phyloP scores from a whole-genome alignment of 2,113 vertebrate species.

The Forbesichthys papilliferus region DNA sequence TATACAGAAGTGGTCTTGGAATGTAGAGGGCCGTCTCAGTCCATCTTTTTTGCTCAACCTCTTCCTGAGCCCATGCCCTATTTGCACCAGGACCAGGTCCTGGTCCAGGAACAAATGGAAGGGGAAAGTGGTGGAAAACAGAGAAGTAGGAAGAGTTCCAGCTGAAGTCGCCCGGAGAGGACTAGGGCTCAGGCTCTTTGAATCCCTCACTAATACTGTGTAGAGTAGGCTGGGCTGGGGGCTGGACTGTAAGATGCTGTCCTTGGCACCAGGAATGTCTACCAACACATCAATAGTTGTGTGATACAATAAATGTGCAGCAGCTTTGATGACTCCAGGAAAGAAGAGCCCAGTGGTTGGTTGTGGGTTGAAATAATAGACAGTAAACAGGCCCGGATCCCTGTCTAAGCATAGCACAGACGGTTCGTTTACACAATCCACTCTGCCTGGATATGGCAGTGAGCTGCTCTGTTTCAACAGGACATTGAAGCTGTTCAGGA shows the following conservation, averaged over 20 bases:
- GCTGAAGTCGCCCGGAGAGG: slow-evolving; percentile 88
- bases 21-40: slow-evolving; percentile 79
- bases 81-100: slow-evolving; percentile 89
- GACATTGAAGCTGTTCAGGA: slow-evolving; percentile 96
- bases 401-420: slow-evolving; percentile 96
- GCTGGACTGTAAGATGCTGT: slow-evolving; percentile 84
- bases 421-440: slow-evolving; percentile 80
- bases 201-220: slow-evolving; percentile 84
- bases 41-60: slow-evolving; percentile 85
- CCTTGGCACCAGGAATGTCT: slow-evolving; percentile 78
- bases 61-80: slow-evolving; percentile 90
- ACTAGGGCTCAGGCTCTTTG: slow-evolving; percentile 83
- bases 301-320: slow-evolving; percentile 86
- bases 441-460: slow-evolving; percentile 60
- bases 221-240: slow-evolving; percentile 90
- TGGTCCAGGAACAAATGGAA: slow-evolving; percentile 96
- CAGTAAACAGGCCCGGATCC: slow-evolving; percentile 87
- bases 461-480: slow-evolving; percentile 90
- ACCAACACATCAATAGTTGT: slow-evolving; percentile 86
- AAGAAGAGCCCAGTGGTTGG: slow-evolving; percentile 88
- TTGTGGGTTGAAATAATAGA: slow-evolving; percentile 93
- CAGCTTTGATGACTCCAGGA: slow-evolving; percentile 91
- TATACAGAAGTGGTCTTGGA: slow-evolving; percentile 91
- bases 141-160: slow-evolving; percentile 86
- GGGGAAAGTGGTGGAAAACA: slow-evolving; percentile 95